phyloP scores from a whole-genome alignment of 2,113 vertebrate species.

The Otis tarda region DNA sequence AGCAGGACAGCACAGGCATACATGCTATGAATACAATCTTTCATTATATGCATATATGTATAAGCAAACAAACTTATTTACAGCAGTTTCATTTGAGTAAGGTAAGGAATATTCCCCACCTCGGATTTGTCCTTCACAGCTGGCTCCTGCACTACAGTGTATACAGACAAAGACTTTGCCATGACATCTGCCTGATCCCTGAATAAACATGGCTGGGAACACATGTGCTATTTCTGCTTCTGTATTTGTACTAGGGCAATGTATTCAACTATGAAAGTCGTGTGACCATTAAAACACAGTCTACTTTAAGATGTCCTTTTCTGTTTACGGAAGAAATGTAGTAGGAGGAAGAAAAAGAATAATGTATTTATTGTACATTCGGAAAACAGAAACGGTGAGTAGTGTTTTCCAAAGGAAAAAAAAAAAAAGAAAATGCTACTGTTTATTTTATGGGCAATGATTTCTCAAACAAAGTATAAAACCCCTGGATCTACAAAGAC shows the following conservation, averaged over 20 bases:
- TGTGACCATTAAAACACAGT: not conserved
- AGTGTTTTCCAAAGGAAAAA: not conserved
- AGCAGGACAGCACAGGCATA: not conserved
- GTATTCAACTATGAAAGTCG: not conserved
- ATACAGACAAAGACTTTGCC: constrained; percentile 42
- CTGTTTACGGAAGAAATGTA: not conserved
- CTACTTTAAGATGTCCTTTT: not conserved
- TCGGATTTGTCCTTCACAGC: constrained; percentile 19
- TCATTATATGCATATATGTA: not conserved
- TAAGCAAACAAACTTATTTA: constrained; percentile 32
- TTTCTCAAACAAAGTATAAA: not conserved
- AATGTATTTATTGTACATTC: not conserved
- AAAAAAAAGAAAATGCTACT: not conserved
- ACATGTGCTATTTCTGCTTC: constrained; percentile 32
- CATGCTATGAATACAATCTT: not conserved
- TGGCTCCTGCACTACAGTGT: not conserved
- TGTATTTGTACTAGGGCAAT: constrained; percentile 2
- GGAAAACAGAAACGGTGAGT: not conserved
- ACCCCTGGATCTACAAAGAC: not conserved
- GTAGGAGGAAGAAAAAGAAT: not conserved
- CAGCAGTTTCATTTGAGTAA: constrained; percentile 12
- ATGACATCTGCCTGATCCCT: constrained; percentile 51
- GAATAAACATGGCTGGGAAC: constrained; percentile 36
- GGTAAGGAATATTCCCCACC: not conserved
- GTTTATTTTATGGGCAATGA: not conserved